Conservation (phyloP, 1,140 invertebrate species). For the Lanistes nyassanus region DNA sequence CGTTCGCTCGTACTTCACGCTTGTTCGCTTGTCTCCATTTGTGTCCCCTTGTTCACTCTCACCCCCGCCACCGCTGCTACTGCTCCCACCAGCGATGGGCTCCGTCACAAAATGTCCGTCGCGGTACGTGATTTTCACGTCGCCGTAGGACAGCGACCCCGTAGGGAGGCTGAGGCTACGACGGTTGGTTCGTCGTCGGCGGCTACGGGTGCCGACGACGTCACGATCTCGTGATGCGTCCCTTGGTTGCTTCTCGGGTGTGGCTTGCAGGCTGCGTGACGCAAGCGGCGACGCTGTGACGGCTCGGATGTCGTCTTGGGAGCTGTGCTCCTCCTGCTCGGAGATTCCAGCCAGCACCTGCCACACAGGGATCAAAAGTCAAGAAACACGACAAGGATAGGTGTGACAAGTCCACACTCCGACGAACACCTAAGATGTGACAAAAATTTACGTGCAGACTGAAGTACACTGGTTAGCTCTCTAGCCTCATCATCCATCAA, state of each 20-base stretch:
- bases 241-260: conserved; percentile 8
- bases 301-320: conserved; percentile 15
- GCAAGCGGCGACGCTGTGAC: neutral
- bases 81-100: neutral
- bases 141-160: conserved; percentile 39
- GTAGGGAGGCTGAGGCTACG: conserved; percentile 51
- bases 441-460: too few relatives aligned
- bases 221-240: conserved; percentile 10
- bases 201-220: conserved; percentile 13
- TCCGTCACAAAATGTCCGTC: conserved; percentile 51
- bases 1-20: neutral
- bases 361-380: too few relatives aligned
- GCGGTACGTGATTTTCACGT: conserved; percentile 44
- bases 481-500: too few relatives aligned
- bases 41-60: neutral
- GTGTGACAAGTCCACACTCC: neutral
- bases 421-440: too few relatives aligned
- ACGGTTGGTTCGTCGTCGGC: conserved; percentile 5
- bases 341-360: conserved; percentile 51
- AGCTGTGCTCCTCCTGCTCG: conserved; percentile 40
- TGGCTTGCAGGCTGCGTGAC: conserved; percentile 9
- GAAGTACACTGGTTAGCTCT: too few relatives aligned
- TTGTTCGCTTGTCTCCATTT: neutral
- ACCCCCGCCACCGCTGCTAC: neutral
- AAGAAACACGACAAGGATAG: neutral